Base-by-base conservation (phyloP, 2,888 invertebrate genomes). In the Drosophila meridionalis region DNA sequence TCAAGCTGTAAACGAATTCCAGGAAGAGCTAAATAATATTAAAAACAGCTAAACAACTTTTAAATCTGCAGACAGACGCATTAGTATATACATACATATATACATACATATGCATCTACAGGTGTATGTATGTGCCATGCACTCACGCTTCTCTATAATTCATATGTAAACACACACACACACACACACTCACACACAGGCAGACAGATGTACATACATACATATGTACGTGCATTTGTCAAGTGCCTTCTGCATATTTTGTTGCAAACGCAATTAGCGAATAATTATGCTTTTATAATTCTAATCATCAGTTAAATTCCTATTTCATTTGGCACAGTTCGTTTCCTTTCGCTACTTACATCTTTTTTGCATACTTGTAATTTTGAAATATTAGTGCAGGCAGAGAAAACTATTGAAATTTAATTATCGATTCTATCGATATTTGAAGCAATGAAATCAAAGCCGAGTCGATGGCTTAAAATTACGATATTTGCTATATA, bases 401-500 rank as follows among this genome's bases (percentile, higher is more conserved):
- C 5, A 52, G 6, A 34, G 50, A 20, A 20, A 52, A 52, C 52
- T 52, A 34, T 34, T 50, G 2, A 0, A 4, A 9, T 30, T 32
- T 32, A 32, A 50, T 50, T 32, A 50, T 50, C 50, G 50, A 50
- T 32, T 32, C 14, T 50, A 50, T 50, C 50, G 50, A 50, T 50
- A 32, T 32, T 32, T 50, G 1, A 32, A 2, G 30, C n/a, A 50
- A n/a, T 30, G 0, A 48, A 30, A 30, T 30, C 28, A 6, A 9
- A 9, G 20, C n/a, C 42, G 2, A 12, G 11, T 9, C 5, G 12
- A 45, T 28, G 26, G 26, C 20, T 11, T 11, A 45, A 26, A 36
- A 1, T 36, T 36, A 20, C 20, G 20, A 20, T 20, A 20, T 20
- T 20, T 20, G 20, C 20, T 20, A 20, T 20, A 20, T 20, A 20